Evolutionary conservation across 2,113 vertebrate species (phyloP), one percentile per base, ranked within the genome.

Genomic region (Pagrus major): DNA sequence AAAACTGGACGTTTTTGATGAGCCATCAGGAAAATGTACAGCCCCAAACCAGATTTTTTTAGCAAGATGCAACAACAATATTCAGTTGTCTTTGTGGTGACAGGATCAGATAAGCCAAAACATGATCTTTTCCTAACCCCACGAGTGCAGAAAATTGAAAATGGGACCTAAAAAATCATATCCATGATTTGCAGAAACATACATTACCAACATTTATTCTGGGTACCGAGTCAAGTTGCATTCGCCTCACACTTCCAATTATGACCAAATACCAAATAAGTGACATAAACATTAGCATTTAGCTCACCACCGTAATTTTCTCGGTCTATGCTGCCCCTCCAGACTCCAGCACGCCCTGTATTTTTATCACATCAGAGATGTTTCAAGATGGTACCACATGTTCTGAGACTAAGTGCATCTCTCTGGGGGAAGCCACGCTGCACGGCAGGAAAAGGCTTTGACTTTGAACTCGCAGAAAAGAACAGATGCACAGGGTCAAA

Each of bases 371-470:
- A 65, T 11, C 58, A 71, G 46, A 70, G 29, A 86, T 76, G 67
- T 71, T 83, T 51, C 16, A 67, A 46, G 68, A 71, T 65, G 64
- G 15, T 21, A 68, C 39, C 72, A 80, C 65, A 71, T 84, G 81
- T 29, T 82, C 61, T 49, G 42, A 61, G 52, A 79, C 49, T 52
- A n/a, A 66, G 33, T 71, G 44, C 46, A 49, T 83, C 78, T 49
- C 82, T 61, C 47, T 42, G 77, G 58, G 42, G 64, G 52, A 59
- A 47, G 59, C 8, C 7, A 15, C 10, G 25, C 56, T 66, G 41
- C 76, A n/a, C 14, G 20, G 55, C 70, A 76, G 80, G 86, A 83
- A 78, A 76, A 70, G 25, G 59, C 42, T 76, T 56, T 71, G 67
- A 59, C 83, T 65, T 51, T 84, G 74, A 73, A 63, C 68, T 83